Evolutionary conservation across 2,888 invertebrate genomes (phyloP).

Genomic region (Nomada flava): DNA sequence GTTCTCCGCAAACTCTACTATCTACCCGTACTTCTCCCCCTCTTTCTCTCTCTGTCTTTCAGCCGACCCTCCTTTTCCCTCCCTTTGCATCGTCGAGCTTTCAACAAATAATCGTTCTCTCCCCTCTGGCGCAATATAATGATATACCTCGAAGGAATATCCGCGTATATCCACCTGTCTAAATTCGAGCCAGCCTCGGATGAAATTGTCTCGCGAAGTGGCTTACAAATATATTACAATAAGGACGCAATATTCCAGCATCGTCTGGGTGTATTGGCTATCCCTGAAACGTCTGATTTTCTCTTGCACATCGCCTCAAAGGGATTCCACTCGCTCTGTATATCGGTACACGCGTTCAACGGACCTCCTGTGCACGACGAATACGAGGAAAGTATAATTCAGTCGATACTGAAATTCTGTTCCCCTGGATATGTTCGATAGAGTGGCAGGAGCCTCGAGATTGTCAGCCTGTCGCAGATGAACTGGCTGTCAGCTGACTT

Average conservation of each 20-base stretch:
- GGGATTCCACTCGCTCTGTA: constrained; percentile 54
- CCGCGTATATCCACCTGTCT: constrained; percentile 55
- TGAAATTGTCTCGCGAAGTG: constrained; percentile 76
- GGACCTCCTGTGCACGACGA: constrained; percentile 7
- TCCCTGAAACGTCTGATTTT: constrained; percentile 64
- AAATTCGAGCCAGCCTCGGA: constrained; percentile 47
- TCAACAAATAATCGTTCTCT: constrained; percentile 62
- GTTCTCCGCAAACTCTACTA: constrained; percentile 6
- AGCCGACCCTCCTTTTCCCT: neutral
- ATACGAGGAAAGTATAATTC: constrained; percentile 44
- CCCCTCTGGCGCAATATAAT: constrained; percentile 57
- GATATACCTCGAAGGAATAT: constrained; percentile 67
- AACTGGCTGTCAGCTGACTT: neutral
- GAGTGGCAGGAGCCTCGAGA: neutral
- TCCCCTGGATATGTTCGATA: neutral
- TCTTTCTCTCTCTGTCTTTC: neutral
- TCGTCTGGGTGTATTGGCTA: constrained; percentile 59
- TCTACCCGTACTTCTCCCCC: no score
- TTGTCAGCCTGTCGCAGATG: neutral
- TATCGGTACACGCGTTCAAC: neutral
- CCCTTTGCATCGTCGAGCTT: constrained; percentile 51
- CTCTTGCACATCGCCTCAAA: constrained; percentile 58
- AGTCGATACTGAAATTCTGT: constrained; percentile 20
- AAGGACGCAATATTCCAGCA: constrained; percentile 72
- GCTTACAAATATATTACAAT: constrained; percentile 77